Evolutionary conservation across 2,113 vertebrate genomes (phyloP), one percentile per base, ranked within the genome.

Genomic region (Marmota monax): DNA sequence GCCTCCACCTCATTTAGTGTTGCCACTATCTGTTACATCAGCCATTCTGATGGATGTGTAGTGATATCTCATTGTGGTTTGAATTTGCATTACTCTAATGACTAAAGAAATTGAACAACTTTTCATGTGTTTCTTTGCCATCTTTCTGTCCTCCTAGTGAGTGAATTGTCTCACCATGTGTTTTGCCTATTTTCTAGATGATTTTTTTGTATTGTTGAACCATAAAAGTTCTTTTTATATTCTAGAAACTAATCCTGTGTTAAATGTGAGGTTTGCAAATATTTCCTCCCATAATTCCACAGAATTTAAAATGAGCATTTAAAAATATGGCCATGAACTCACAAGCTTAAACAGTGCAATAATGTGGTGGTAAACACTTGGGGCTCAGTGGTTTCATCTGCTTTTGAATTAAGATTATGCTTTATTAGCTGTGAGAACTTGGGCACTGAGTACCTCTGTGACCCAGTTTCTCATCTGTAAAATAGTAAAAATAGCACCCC

Each of bases 141-240:
- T 89, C 67, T 79, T 77, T 85, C 16, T 92, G 63, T 82, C 29
- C 22, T 90, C 10, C 76, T 63, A 61, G 22, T 92, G 72, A 61
- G 22, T 92, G 72, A 96, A 90, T 61, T 85, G 12, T 61, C 22
- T 85, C 22, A 84, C 70, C 8, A 45, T 80, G 20, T 63, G 16
- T 79, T 92, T 92, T 94, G 70, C 29, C 34, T n/a, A 51, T 94
- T 96, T 95, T 79, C 53, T 94, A 67, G 51, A 63, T 88, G 34
- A 72, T 34, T 69, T 20, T 61, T 88, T 84, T 85, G n/a, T 65
- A 37, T 32, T 23, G 0, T 70, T 90, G 77, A 61, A 8, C 37
- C 82, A 58, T 83, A 18, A 73, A 82, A 88, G n/a, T 80, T 82
- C 25, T 94, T 92, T 73, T 69, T 80, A 4, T 94, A 76, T 83